A percentile compares a stretch with the other conserved stretches of the same genome.
These are phyloP conservation scores for Megaceryle alcyon DNA, from an alignment of 2,797 vertebrate species.

Conservation along the genomic window DNA sequence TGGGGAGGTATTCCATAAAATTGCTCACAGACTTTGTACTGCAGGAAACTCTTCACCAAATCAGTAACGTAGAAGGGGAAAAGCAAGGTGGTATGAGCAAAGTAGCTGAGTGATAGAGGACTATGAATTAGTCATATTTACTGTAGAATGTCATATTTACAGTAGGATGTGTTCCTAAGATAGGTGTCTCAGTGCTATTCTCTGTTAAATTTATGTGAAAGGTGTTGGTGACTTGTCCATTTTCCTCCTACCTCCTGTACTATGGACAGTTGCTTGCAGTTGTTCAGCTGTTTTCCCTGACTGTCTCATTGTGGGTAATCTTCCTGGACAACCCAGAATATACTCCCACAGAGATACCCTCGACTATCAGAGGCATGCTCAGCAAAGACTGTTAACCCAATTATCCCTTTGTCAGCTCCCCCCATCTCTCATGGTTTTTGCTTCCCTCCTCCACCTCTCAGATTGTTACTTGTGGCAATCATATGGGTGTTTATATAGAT, in stretches of 20 bases:
- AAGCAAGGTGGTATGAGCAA: not conserved
- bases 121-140: slow-evolving; percentile 61
- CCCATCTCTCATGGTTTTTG: not conserved
- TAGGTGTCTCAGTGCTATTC: not conserved
- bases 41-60: slow-evolving; percentile 30
- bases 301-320: not conserved
- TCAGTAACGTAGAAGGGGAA: slow-evolving; percentile 1
- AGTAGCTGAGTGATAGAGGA: slow-evolving; percentile 17
- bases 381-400: not conserved
- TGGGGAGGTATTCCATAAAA: not conserved
- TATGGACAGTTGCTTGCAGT: not conserved
- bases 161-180: slow-evolving; percentile 29
- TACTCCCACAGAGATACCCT: not conserved
- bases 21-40: not conserved
- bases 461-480: not conserved
- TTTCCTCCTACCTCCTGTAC: not conserved
- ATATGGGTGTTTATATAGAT: not conserved
- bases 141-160: slow-evolving; percentile 34
- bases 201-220: slow-evolving; percentile 36
- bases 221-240: not conserved
- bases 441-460: not conserved
- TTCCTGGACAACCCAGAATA: not conserved
- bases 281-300: fast-evolving
- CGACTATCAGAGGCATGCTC: not conserved
- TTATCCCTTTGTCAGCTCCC: not conserved